Base-by-base conservation (phyloP, 2,888 invertebrate genomes). In the Sympetrum striolatum region DNA sequence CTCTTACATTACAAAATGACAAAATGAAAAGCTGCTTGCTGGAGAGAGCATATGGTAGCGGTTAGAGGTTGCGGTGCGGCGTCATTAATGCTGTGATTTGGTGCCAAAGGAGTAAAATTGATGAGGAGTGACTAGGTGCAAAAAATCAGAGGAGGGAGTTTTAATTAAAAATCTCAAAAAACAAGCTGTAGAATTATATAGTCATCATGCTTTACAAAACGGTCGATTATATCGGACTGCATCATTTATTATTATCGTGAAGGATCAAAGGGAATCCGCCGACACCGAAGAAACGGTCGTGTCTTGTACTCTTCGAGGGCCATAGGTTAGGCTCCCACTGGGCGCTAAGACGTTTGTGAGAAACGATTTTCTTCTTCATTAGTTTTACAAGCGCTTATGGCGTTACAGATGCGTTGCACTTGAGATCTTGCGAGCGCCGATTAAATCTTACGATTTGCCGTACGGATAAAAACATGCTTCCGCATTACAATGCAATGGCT, bases 331-430 rank as follows among this genome's bases (percentile, higher is more conserved):
- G 22, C 86, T 60, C 86, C 86, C 37, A 37, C 86, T 86, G 86
- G 12, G 86, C 58, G 37, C 60, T 64, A 58, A 37, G 86, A 86
- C 86, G 39, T 86, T 37, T 86, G 86, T 86, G 86, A 86, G 86
- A 86, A 86, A 86, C 86, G 86, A 86, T 86, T 86, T 86, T 86
- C 86, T 86, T 60, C 86, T 86, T 60, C 86, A 60, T 86, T 86
- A 64, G 60, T 86, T 86, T 60, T 37, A 60, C 18, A 4, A 64
- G 60, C 73, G 3, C 73, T 73, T 73, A 73, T 73, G 73, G 73
- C 73, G 73, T 25, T 73, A 73, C 73, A 31, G 25, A 73, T 73
- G 25, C 64, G 25, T 25, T 22, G 73, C 73, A 73, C 73, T 31
- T 25, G 73, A 73, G 31, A 73, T 25, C 25, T 25, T n/a, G n/a